These are phyloP conservation scores for Thunnus albacares DNA, from an alignment of 2,797 vertebrate species.

Conservation along the genomic window DNA sequence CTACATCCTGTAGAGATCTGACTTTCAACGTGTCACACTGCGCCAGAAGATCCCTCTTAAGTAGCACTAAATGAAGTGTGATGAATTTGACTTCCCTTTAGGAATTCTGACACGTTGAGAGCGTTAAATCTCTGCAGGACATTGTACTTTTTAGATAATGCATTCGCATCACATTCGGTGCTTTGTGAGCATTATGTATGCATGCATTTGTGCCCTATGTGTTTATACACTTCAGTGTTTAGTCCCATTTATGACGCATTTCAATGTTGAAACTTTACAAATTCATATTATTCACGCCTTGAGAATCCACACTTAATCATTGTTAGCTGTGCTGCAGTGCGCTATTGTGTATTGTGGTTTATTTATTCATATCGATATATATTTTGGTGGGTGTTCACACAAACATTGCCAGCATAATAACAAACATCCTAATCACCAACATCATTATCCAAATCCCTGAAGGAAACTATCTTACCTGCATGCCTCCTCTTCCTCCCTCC, in stretches of 20 bases:
- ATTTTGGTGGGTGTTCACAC: slow-evolving; percentile 58
- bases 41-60: slow-evolving; percentile 24
- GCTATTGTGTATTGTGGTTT: slow-evolving; percentile 52
- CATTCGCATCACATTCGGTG: slow-evolving; percentile 26
- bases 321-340: slow-evolving; percentile 49
- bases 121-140: slow-evolving; percentile 45
- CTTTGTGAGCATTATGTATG: slow-evolving; percentile 48
- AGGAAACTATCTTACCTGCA: slow-evolving; percentile 68
- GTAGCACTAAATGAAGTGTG: slow-evolving; percentile 30
- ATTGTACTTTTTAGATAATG: neutral
- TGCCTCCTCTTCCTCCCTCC: slow-evolving; percentile 46
- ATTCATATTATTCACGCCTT: slow-evolving; percentile 60
- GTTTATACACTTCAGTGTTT: slow-evolving; percentile 49
- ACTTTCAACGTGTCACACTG: slow-evolving; percentile 48
- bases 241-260: slow-evolving; percentile 51
- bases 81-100: slow-evolving; percentile 15
- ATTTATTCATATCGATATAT: slow-evolving; percentile 67
- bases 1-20: slow-evolving; percentile 44
- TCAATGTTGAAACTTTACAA: slow-evolving; percentile 61
- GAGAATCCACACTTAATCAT: slow-evolving; percentile 61
- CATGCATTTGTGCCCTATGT: slow-evolving; percentile 32
- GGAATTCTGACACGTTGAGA: slow-evolving; percentile 35
- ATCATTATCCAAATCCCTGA: slow-evolving; percentile 79
- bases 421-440: slow-evolving; percentile 81
- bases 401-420: slow-evolving; percentile 69